Conservation (phyloP, 1,140 invertebrate genomes). For the Drosophila asahinai region DNA sequence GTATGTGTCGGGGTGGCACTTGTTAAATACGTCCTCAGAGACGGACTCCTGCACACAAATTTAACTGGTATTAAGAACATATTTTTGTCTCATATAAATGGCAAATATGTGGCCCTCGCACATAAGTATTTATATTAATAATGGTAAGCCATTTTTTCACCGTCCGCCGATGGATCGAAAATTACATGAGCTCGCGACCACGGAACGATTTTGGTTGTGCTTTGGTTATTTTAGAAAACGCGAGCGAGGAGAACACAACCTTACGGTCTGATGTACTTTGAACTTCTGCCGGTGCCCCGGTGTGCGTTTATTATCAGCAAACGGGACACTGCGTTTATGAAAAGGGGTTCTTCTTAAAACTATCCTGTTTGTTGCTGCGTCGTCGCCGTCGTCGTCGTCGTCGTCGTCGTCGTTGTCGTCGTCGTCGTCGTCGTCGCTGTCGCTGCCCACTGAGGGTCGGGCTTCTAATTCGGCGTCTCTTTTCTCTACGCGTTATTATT, state of each 20-base stretch:
- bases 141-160: not conserved
- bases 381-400: slow-evolving; percentile 26
- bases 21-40: not conserved
- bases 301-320: slow-evolving; percentile 74
- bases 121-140: not conserved
- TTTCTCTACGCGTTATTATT: slow-evolving; percentile 71
- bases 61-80: not conserved
- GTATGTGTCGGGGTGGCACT: slow-evolving; percentile 1
- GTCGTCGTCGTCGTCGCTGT: slow-evolving; percentile 30
- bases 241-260: slow-evolving; percentile 60
- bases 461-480: slow-evolving; percentile 61
- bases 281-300: slow-evolving; percentile 74
- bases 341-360: slow-evolving; percentile 69
- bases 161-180: not conserved
- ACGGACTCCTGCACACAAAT: not conserved
- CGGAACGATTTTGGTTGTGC: slow-evolving; percentile 3
- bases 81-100: not conserved
- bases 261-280: slow-evolving; percentile 78
- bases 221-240: slow-evolving; percentile 19
- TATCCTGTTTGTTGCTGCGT: slow-evolving; percentile 46
- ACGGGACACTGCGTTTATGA: slow-evolving; percentile 64
- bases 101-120: no score
- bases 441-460: slow-evolving; percentile 31
- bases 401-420: slow-evolving; percentile 25
- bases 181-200: slow-evolving; percentile 18